Conservation (phyloP, 53 echinoderm and acorn worm genomes). For the Stichopus horrens region DNA sequence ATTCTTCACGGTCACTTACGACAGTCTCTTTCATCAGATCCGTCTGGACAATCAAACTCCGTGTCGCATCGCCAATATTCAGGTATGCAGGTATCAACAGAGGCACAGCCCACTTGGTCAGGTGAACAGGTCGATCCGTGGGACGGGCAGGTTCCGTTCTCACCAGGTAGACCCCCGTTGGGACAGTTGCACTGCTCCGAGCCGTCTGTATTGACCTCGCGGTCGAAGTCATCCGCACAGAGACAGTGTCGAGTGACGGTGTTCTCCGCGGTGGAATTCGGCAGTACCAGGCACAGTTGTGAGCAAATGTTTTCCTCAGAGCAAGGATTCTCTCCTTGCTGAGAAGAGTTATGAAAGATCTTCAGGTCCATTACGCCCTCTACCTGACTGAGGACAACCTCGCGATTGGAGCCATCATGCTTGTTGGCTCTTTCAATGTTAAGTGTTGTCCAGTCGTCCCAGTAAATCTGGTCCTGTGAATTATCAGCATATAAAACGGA, state of each 20-base stretch:
- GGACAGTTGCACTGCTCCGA: constrained; percentile 56
- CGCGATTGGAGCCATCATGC: constrained; percentile 52
- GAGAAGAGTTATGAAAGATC: constrained; percentile 83
- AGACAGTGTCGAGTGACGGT: constrained; percentile 64
- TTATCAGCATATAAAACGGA: too few species aligned
- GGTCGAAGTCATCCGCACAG: constrained; percentile 71
- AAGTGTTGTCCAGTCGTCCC: constrained; percentile 87
- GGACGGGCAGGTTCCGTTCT: constrained; percentile 29
- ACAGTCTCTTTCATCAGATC: constrained; percentile 66
- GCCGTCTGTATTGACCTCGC: constrained; percentile 4
- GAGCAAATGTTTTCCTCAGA: constrained; percentile 55
- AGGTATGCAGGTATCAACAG: constrained; percentile 59
- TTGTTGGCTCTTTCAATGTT: constrained; percentile 82
- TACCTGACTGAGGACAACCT: constrained; percentile 43
- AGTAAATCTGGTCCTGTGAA: constrained; percentile 73
- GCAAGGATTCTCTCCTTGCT: constrained; percentile 89
- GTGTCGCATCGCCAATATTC: constrained; percentile 65
- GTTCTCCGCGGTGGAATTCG: constrained; percentile 11
- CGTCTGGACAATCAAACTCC: constrained; percentile 72
- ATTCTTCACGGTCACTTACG: constrained; percentile 5
- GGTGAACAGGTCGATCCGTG: constrained; percentile 55
- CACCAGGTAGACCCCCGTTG: not conserved
- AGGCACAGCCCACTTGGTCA: constrained; percentile 60
- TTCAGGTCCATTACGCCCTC: constrained; percentile 86
- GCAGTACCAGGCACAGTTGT: constrained; percentile 79